phyloP scores from a whole-genome alignment of 1,140 invertebrate species.

The Bombus haemorrhoidalis region DNA sequence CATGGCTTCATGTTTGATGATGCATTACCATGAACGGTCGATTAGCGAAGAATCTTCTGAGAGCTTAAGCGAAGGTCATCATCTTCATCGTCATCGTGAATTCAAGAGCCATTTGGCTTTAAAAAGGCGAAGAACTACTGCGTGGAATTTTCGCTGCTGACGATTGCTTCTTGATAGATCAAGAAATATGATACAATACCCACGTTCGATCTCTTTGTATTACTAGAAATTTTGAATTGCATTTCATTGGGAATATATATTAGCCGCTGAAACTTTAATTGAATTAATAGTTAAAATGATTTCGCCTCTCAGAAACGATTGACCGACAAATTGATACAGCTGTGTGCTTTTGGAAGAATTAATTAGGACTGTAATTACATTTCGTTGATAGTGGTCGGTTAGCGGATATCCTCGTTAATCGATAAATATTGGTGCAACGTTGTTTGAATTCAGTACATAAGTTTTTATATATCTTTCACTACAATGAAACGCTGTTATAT shows the following conservation, averaged over 20 bases:
- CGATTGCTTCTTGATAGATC: conserved; percentile 16
- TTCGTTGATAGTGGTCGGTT: neutral
- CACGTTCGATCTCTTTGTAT: conserved; percentile 14
- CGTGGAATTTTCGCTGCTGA: neutral
- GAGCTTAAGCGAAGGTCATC: conserved; percentile 1
- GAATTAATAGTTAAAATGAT: neutral
- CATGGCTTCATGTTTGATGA: conserved; percentile 31
- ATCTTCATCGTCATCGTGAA: neutral
- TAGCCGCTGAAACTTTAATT: neutral
- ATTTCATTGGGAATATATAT: conserved; percentile 2
- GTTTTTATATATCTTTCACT: neutral
- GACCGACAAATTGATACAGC: neutral
- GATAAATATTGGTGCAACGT: neutral
- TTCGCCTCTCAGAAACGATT: neutral
- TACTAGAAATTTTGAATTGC: conserved; percentile 8
- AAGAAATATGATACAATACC: neutral
- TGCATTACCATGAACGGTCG: conserved; percentile 22
- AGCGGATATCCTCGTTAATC: neutral
- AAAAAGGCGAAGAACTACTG: conserved; percentile 19
- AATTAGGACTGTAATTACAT: neutral
- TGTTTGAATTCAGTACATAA: neutral
- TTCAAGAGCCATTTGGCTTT: neutral
- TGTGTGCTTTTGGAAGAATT: neutral
- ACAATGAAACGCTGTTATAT: neutral
- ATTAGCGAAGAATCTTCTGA: conserved; percentile 2